phyloP scores from a whole-genome alignment of 2,888 invertebrate genomes.

The Erebia ligea region DNA sequence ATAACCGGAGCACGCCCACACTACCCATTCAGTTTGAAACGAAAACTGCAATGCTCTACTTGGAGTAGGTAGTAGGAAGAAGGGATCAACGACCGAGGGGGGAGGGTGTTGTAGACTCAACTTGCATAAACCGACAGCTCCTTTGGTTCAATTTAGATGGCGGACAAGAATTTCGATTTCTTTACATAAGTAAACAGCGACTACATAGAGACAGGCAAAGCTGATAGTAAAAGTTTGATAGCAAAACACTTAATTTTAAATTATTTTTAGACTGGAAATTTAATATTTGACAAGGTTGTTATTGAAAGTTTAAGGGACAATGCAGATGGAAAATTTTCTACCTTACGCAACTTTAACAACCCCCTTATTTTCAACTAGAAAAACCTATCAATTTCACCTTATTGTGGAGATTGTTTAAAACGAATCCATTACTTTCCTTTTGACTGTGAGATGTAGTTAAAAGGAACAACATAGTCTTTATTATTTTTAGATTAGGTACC shows the following conservation, averaged over 20 bases:
- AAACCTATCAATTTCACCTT: too few species aligned
- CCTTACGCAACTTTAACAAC: too few species aligned
- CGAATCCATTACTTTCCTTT: too few species aligned
- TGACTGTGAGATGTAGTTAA: neutral
- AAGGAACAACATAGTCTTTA: neutral
- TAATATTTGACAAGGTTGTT: neutral
- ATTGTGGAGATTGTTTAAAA: too few species aligned
- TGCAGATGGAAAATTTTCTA: too few species aligned
- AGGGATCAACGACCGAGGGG: slow-evolving; percentile 62
- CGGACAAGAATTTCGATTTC: slow-evolving; percentile 46
- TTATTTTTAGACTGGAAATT: neutral
- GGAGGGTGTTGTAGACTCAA: slow-evolving; percentile 59
- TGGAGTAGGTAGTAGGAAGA: slow-evolving; percentile 56
- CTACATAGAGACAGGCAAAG: slow-evolving; percentile 25
- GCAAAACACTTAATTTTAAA: neutral
- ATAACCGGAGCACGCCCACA: slow-evolving; percentile 61
- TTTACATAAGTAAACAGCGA: slow-evolving; percentile 36
- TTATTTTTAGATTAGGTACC: neutral
- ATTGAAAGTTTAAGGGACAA: too few species aligned
- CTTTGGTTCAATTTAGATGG: slow-evolving; percentile 47
- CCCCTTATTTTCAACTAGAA: too few species aligned
- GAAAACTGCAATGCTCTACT: slow-evolving; percentile 62
- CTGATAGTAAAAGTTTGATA: slow-evolving; percentile 5
- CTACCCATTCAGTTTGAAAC: slow-evolving; percentile 63
- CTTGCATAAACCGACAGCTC: slow-evolving; percentile 67